Base-by-base conservation (phyloP, 53 echinoderm and acorn worm genomes). In the Echinometra lucunter region DNA sequence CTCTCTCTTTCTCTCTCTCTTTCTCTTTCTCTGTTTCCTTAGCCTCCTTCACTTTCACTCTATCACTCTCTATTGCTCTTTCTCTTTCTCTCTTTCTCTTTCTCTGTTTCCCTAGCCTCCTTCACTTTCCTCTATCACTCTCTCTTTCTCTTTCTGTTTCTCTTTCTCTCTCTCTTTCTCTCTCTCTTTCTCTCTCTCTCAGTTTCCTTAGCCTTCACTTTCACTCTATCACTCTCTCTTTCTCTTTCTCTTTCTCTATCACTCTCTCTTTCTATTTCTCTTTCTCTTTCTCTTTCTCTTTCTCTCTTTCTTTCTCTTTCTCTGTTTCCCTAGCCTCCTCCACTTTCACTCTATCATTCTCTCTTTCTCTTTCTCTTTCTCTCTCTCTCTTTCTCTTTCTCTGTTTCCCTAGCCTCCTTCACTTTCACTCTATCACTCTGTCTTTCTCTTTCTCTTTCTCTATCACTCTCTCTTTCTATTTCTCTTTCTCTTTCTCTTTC, bases 371-470 rank as follows among this genome's bases (percentile, higher is more conserved):
- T n/a, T n/a, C n/a, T 60, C 78, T 75, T 40, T 75, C 40, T 75
- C 78, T 35, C 88, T n/a, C n/a, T n/a, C n/a, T n/a, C n/a, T 30
- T n/a, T n/a, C n/a, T 85, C 25, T 44, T 85, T 47, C 58, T 58
- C 2, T 58, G 11, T 58, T 13, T 18, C 16, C 2, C 16, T 58
- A 58, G 2, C 21, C 15, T 18, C 21, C 15, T 18, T 19, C 58
- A 2, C 15, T 19, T 23, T 8, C 58, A 58, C 2, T 58, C 58
- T 58, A 2, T 18, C 58, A 12, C 58, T 19, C 58, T 47, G 49
- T 47, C 49, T 6, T 18, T 58, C 8, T 58, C 2, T 18, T 58
- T 19, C 58, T 18, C 58, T 18, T 58, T 58, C 58, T 58, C 58
- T 18, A 9, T 58, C 57, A n/a, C 57, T 57, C 49, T 30, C 89